A percentile compares a stretch with the other conserved stretches of the same genome.
These are phyloP conservation scores for Sardina pilchardus DNA, from an alignment of 2,113 vertebrate species.

Conservation along the genomic window DNA sequence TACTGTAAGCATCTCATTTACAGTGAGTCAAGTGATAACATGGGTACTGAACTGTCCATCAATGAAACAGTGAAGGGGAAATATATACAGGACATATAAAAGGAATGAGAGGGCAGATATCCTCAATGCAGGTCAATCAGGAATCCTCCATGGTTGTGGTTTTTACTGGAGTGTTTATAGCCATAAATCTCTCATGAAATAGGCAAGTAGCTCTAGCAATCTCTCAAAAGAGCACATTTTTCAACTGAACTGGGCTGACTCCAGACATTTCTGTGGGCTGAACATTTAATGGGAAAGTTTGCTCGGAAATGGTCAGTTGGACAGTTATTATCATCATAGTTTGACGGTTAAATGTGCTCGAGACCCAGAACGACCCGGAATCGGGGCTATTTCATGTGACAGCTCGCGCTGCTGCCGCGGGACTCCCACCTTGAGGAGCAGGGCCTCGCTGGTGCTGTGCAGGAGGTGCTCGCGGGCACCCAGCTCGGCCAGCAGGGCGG, in stretches of 20 bases:
- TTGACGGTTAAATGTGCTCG: not conserved
- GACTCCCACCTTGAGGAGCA: constrained; percentile 70
- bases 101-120: not conserved
- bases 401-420: not conserved
- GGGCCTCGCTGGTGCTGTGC: constrained; percentile 67
- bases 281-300: not conserved
- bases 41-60: not conserved
- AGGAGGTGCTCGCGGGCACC: constrained; percentile 67
- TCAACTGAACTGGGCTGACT: not conserved
- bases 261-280: not conserved
- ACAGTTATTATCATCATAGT: not conserved
- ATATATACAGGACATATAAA: not conserved
- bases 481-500: constrained; percentile 69
- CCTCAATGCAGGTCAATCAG: not conserved
- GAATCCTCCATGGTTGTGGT: not conserved
- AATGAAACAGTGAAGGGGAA: not conserved
- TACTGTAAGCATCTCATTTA: not conserved
- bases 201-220: not conserved
- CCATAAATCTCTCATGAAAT: not conserved
- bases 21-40: too few species aligned
- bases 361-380: not conserved
- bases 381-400: not conserved
- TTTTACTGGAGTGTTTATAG: not conserved
- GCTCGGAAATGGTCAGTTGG: constrained; percentile 1
- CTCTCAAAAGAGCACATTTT: not conserved